Conservation (phyloP, 2,113 vertebrate species). For the Pao palembangensis region DNA sequence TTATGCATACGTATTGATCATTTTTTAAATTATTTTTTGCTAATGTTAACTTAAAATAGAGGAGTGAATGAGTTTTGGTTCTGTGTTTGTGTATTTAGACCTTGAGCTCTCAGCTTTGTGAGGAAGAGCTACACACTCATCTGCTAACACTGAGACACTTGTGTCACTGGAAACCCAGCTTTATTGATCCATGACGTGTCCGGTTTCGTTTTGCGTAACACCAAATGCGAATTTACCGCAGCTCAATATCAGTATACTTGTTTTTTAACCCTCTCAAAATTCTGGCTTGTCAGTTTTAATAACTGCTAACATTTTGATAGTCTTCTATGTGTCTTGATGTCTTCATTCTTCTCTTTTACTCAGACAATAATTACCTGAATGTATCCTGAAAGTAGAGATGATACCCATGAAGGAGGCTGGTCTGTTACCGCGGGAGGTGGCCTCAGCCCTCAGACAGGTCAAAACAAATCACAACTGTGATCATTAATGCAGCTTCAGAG, state of each 20-base stretch:
- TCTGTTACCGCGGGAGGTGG: conserved; percentile 1
- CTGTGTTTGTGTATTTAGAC: conserved; percentile 11
- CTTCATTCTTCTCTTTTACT: not conserved
- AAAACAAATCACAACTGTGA: not conserved
- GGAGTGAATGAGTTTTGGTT: no score
- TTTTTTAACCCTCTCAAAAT: no score
- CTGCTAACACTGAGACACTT: conserved; percentile 44
- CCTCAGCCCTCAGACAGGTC: not conserved
- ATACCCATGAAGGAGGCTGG: no score
- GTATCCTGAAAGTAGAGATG: no score
- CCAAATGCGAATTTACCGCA: not conserved
- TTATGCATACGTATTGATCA: no score
- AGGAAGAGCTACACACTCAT: conserved; percentile 24
- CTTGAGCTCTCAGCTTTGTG: conserved; percentile 20
- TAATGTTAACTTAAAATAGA: no score
- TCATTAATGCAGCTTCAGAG: not conserved
- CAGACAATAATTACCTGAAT: conserved; percentile 2
- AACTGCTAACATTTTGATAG: no score
- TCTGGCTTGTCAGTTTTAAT: no score
- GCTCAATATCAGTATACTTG: no score
- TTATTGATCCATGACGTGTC: conserved; percentile 1
- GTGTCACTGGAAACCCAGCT: conserved; percentile 24
- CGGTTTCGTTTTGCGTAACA: conserved; percentile 35
- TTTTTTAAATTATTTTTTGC: no score
- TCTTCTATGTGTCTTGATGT: no score